A percentile compares a stretch with the other conserved stretches of the same genome.
Conservation (phyloP, 2,113 vertebrate genomes). For the Callospermophilus lateralis region DNA sequence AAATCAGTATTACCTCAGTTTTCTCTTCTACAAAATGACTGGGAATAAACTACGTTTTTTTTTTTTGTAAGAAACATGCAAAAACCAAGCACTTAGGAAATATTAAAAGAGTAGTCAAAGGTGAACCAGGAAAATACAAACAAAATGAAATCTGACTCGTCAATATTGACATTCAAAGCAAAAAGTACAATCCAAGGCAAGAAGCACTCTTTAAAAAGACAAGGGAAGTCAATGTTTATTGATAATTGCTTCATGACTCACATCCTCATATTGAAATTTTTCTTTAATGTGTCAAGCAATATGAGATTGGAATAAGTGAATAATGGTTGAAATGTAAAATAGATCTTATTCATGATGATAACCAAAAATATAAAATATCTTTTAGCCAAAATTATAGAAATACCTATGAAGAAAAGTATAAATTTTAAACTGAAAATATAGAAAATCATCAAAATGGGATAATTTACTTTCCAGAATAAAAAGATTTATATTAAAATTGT, state of each 20-base stretch:
- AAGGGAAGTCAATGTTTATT: constrained; percentile 1
- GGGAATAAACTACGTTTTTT: neutral
- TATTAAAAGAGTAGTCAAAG: neutral
- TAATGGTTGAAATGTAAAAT: constrained; percentile 14
- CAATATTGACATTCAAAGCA: constrained; percentile 29
- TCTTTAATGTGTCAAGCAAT: neutral
- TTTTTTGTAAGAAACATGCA: neutral
- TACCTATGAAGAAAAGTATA: neutral
- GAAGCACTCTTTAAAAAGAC: neutral
- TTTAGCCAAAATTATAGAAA: neutral
- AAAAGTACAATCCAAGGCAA: constrained; percentile 5
- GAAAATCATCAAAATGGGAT: neutral
- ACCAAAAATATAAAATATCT: neutral
- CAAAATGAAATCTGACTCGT: constrained; percentile 4
- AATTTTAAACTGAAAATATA: neutral
- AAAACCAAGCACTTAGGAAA: neutral
- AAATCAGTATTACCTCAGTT: neutral
- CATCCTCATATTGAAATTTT: neutral
- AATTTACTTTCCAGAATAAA: neutral
- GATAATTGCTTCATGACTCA: neutral
- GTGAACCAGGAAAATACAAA: neutral
- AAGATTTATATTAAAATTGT: neutral
- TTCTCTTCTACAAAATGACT: constrained; percentile 17
- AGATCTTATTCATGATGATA: neutral
- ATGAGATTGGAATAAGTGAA: neutral